Base-by-base conservation (phyloP, 1,140 invertebrate species). In the Berghia stephanieae region DNA sequence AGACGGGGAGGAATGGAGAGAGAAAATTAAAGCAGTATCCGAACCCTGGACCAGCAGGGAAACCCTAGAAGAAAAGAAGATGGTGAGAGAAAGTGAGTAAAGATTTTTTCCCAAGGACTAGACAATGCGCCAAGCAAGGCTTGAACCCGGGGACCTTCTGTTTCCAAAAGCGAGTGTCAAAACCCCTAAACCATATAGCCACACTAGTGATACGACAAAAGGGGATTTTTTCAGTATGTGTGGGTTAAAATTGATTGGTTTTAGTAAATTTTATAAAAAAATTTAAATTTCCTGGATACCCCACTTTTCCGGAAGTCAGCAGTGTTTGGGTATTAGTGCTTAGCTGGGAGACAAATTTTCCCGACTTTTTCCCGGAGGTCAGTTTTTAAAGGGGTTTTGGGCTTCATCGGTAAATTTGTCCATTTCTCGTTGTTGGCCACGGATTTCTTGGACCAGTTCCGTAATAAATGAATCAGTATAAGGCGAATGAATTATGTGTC, bases 271-370 rank as follows among this genome's bases (percentile, higher is more conserved):
- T 63, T 63, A 27, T 27, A 31, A n/a, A 16, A 4, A 43, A 31
- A 46, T 24, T 44, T 31, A n/a, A 44, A 36, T 44, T 1, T 1
- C 42, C 27, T 69, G 8, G n/a, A 42, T 40, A 31, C 16, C 78
- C 91, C 90, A 97, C 96, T 91, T 97, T 98, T 0, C 95, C 93
- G 16, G 95, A 96, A 1, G 93, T 92, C 87, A 97, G 94, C 63
- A 98, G 93, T 0, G 95, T 94, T 87, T 98, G 95, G 90, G 97
- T 98, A 78, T 96, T 90, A 3, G 96, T 96, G 0, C 94, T 94
- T 16, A 98, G 93, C 90, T 98, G 96, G 85, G 98, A 96, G 27
- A 97, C 92, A 87, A 94, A 96, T 34, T 95, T 94, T n/a, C 95
- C 95, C 60, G 98, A 94, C 84, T 95, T 92, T 4, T 94, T 94